Base-by-base conservation (phyloP, 30 jellyfish, hydroid and myxozoan species). In the Mastigias papua region DNA sequence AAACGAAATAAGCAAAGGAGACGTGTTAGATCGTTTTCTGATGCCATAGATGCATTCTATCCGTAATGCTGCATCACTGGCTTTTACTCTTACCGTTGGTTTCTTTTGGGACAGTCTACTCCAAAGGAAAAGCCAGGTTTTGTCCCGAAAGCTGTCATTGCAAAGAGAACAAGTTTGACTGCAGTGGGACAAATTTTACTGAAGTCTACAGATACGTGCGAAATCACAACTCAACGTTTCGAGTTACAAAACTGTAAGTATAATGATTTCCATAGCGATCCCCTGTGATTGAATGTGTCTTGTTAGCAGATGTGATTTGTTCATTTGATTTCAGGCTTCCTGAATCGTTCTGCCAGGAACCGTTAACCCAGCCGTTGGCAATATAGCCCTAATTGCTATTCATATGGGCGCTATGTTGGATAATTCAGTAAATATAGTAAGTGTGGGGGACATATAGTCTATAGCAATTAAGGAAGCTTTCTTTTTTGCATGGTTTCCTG, bases 81-180 rank as follows among this genome's bases (percentile, higher is more conserved):
- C 35, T 63, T 10, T 27, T 63, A 7, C 37, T 63, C 13, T 15
- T 10, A 2, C 1, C 32, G 17, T 27, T 83, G 17, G 48, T 75
- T 17, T 28, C 69, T 42, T 73, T 54, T n/a, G 25, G 54, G 20
- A 60, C 31, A 8, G 80, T 54, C 15, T 21, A 83, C 10, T 46
- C 64, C 30, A 83, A 33, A 75, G 82, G 80, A 22, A 61, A 60
- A 30, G 28, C 42, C 32, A 58, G 54, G 51, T 83, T 34, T 71
- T 83, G 92, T 46, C 92, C 92, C 34, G 9, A 71, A 46, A 48
- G 62, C 20, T 83, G 92, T 35, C 73, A 60, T 35, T 83, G 92
- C 72, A 60, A 61, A 31, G 92, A 82, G 77, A 69, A 83, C 70
- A 70, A 30, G 46, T 48, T 83, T 2, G 92, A 83, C 34, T 83